phyloP scores from a whole-genome alignment of 2,113 vertebrate species.

The Motacilla tschutschensis region DNA sequence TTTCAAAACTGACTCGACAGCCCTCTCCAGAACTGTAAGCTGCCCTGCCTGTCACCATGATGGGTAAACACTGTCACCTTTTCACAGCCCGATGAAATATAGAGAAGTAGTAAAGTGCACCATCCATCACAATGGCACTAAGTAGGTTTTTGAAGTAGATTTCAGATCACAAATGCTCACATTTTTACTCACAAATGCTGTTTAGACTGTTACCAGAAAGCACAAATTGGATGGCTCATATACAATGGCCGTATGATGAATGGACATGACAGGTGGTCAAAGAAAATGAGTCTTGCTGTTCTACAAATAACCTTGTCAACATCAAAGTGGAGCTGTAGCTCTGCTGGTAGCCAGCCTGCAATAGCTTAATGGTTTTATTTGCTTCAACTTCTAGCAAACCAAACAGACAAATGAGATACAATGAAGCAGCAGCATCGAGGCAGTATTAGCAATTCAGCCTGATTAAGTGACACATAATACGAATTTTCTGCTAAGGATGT shows the following conservation, averaged over 20 bases:
- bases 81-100: constrained; percentile 69
- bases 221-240: constrained; percentile 71
- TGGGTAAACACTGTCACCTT: constrained; percentile 73
- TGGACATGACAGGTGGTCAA: constrained; percentile 82
- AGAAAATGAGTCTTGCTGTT: constrained; percentile 65
- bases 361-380: constrained; percentile 56
- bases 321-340: constrained; percentile 41
- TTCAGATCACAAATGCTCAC: constrained; percentile 65
- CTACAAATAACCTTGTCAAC: constrained; percentile 72
- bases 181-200: constrained; percentile 72
- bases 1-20: constrained; percentile 54
- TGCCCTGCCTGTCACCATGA: constrained; percentile 68
- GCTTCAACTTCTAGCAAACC: constrained; percentile 34
- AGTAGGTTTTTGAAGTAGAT: constrained; percentile 78
- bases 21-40: constrained; percentile 48
- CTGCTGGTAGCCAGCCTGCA: constrained; percentile 39
- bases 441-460: constrained; percentile 20
- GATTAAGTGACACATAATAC: constrained; percentile 24
- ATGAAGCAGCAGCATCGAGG: not conserved
- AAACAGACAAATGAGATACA: constrained; percentile 44
- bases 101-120: constrained; percentile 65
- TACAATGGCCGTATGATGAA: constrained; percentile 80
- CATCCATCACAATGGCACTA: constrained; percentile 85
- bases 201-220: constrained; percentile 79
- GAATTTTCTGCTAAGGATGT: not conserved